Percentiles rank a stretch among this genome's conserved stretches.
Conservation (phyloP, 1,140 invertebrate species). For the Penaeus vannamei region DNA sequence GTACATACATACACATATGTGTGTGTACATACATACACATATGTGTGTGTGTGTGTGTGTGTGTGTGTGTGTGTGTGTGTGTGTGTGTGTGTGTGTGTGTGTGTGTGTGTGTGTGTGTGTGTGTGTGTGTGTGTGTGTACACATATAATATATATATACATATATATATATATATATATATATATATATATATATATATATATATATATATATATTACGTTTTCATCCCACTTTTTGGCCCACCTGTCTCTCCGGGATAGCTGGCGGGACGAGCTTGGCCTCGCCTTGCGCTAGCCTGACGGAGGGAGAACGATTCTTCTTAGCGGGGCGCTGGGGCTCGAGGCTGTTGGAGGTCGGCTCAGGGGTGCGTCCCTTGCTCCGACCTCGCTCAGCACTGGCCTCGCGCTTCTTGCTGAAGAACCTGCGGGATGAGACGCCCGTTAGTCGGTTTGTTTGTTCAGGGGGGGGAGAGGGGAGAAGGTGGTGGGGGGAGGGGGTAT, state of each 20-base stretch:
- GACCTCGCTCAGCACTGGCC: slow-evolving; percentile 76
- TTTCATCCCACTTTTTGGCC: no score
- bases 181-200: no score
- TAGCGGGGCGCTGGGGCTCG: slow-evolving; percentile 64
- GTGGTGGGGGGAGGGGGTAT: no score
- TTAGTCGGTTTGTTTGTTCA: not conserved
- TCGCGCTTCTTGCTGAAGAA: slow-evolving; percentile 86
- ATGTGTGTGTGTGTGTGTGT: no score
- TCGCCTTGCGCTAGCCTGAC: slow-evolving; percentile 76
- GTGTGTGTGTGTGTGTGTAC: no score
- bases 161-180: no score
- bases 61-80: no score
- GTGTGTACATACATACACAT: slow-evolving; percentile 4
- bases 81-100: no score
- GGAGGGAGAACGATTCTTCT: slow-evolving; percentile 71
- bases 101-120: no score
- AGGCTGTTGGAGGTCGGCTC: slow-evolving; percentile 73
- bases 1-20: slow-evolving; percentile 12
- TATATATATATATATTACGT: no score
- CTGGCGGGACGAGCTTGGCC: slow-evolving; percentile 79
- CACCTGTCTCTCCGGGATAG: slow-evolving; percentile 76
- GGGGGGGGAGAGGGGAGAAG: not conserved
- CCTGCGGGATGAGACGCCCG: slow-evolving; percentile 72
- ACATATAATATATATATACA: no score
- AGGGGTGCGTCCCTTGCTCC: slow-evolving; percentile 81